Base-by-base conservation (phyloP, 1,140 invertebrate species). In the Stenopsyche tienmushanensis region DNA sequence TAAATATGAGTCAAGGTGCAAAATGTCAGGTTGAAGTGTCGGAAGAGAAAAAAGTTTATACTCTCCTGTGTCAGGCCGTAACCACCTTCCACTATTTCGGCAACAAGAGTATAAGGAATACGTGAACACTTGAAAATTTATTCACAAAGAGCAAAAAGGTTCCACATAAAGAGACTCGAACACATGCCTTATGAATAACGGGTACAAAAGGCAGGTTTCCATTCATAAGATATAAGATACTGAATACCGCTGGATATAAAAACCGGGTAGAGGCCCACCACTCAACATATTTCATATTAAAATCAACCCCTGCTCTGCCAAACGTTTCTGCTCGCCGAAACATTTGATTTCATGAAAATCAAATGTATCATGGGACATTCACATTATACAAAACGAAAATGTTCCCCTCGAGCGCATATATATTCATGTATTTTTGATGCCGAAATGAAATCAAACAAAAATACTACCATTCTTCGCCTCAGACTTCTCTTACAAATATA, bases 151-250 rank as follows among this genome's bases (percentile, higher is more conserved):
- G 57, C 57, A 60, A 60, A 60, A 60, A 60, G 57, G 57, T 60
- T 60, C 25, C 57, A 47, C 57, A 60, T 60, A 60, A 60, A 60
- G 57, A 60, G 57, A 60, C 57, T 60, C 57, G 57, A 60, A 60
- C 57, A 60, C 57, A 60, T 60, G 57, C 57, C 57, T 60, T 60
- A 60, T 60, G 57, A 60, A 60, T 60, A 60, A 60, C 57, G 57
- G 41, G 41, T 41, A 60, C 57, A 60, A 60, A 60, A 47, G 57
- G 57, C 57, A 60, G 57, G 57, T 60, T 60, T 60, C 57, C 57
- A 60, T 60, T 60, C 57, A 60, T 60, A 60, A 60, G 57, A 60
- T 60, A 60, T 60, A 60, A 60, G 57, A 60, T 60, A 60, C 57
- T 60, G 57, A 60, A 60, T 60, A 60, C 57, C 23, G 10, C 41